A percentile compares a stretch with the other conserved stretches of the same genome.
Conservation (phyloP, 2,113 vertebrate species). For the Rattus norvegicus region GRCr8 NC_086029.1:29419501-29420000, state of each 20-base stretch:
- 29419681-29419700: neutral
- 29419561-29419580: slow-evolving; percentile 52
- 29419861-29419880: neutral
- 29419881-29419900: neutral
- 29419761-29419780: neutral
- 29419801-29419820: neutral
- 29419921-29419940: neutral
- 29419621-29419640: neutral
- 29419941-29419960: neutral
- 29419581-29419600: neutral
- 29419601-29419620: neutral
- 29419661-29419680: neutral
- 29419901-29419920: neutral
- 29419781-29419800: neutral
- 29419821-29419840: neutral
- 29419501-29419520: slow-evolving; percentile 67
- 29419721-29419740: neutral
- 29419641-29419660: neutral
- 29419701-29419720: neutral
- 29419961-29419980: neutral
- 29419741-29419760: neutral
- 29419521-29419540: slow-evolving; percentile 64
- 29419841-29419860: neutral
- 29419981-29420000: neutral
- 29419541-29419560: slow-evolving; percentile 71